These are phyloP conservation scores for Cettia cetti DNA, from an alignment of 2,113 vertebrate genomes.

Conservation along the genomic window DNA sequence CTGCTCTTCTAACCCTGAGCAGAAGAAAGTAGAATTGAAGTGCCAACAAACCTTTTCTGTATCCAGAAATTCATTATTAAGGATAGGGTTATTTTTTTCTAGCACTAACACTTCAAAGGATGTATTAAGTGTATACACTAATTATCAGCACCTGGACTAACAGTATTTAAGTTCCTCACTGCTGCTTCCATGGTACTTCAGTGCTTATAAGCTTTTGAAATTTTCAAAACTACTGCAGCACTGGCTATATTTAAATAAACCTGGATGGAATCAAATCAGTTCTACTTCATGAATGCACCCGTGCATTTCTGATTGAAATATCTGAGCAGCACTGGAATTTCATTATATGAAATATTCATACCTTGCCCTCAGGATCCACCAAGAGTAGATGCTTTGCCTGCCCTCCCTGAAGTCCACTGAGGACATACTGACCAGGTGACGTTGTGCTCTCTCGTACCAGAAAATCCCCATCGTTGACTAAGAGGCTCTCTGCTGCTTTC, in stretches of 20 bases:
- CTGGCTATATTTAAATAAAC: not conserved
- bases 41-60: not conserved
- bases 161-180: not conserved
- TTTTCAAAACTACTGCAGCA: not conserved
- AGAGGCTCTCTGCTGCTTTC: slow-evolving; percentile 84
- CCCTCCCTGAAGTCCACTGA: slow-evolving; percentile 88
- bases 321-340: not conserved
- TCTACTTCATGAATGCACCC: not conserved
- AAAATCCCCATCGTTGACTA: slow-evolving; percentile 87
- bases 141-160: not conserved
- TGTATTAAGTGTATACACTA: not conserved
- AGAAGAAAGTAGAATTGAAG: not conserved
- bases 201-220: not conserved
- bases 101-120: not conserved
- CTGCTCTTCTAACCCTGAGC: not conserved
- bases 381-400: slow-evolving; percentile 87
- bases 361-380: slow-evolving; percentile 93
- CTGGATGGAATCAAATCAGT: not conserved
- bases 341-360: slow-evolving; percentile 21
- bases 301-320: not conserved
- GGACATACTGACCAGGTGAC: slow-evolving; percentile 86
- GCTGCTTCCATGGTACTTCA: not conserved
- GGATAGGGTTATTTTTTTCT: not conserved
- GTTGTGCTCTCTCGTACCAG: slow-evolving; percentile 89
- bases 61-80: not conserved